Conservation (phyloP, 2,888 invertebrate species). For the Notodonta ziczac region DNA sequence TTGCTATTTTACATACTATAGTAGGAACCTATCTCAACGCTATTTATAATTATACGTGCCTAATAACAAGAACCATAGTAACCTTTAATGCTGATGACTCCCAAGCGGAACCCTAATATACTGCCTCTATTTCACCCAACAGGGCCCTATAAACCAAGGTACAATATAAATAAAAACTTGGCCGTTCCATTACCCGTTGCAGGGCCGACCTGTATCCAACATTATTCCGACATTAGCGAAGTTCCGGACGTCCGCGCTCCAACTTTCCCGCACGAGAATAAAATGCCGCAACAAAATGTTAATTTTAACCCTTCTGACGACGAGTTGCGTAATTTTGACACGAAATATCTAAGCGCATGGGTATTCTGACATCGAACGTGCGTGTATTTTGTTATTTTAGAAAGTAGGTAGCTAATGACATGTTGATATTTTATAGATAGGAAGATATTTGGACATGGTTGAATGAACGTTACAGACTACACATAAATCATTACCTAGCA, state of each 20-base stretch:
- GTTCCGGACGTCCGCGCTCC: slow-evolving; percentile 59
- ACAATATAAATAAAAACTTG: slow-evolving; percentile 50
- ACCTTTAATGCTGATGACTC: slow-evolving; percentile 36
- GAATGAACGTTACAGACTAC: no score
- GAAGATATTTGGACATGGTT: background rate
- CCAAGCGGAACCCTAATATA: slow-evolving; percentile 33
- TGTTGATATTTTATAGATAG: background rate
- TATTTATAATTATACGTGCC: no score
- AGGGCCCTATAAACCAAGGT: slow-evolving; percentile 38
- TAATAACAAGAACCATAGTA: background rate
- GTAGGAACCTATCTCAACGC: no score
- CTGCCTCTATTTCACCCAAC: slow-evolving; percentile 30
- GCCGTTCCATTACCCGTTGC: slow-evolving; percentile 42
- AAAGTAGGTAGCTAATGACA: slow-evolving; percentile 1
- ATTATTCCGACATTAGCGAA: slow-evolving; percentile 74
- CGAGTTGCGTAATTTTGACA: slow-evolving; percentile 54
- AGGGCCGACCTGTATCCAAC: slow-evolving; percentile 46
- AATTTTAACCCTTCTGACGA: slow-evolving; percentile 62
- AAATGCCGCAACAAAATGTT: slow-evolving; percentile 67
- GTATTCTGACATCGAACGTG: slow-evolving; percentile 15
- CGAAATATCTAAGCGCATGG: slow-evolving; percentile 35
- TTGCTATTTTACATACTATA: no score
- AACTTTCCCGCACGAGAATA: slow-evolving; percentile 60
- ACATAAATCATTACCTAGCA: no score
- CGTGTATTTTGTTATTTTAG: slow-evolving; percentile 23